A percentile compares a stretch with the other conserved stretches of the same genome.
phyloP scores from a whole-genome alignment of 2,797 vertebrate genomes.

The Gymnoscopelus microlampas region DNA sequence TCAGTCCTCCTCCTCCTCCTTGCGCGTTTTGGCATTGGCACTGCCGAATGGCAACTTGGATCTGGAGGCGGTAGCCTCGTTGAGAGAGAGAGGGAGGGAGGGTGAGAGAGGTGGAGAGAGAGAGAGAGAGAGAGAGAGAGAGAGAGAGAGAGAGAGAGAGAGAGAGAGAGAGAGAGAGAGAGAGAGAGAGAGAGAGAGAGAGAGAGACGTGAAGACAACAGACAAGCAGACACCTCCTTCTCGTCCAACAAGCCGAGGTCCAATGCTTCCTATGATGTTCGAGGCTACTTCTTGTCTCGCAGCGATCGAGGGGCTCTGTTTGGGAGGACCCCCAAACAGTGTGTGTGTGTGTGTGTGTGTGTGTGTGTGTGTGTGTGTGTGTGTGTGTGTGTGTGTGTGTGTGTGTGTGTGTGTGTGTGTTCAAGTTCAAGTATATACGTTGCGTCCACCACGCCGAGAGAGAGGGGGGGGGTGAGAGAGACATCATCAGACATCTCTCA shows the following conservation, averaged over 20 bases:
- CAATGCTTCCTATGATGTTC: constrained; percentile 76
- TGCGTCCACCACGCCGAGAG: constrained; percentile 84
- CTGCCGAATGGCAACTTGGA: constrained; percentile 89
- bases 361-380: constrained; percentile 86
- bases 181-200: constrained; percentile 57
- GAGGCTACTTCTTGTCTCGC: constrained; percentile 84
- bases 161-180: constrained; percentile 40
- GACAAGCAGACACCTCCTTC: constrained; percentile 78
- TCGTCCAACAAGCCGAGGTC: constrained; percentile 80
- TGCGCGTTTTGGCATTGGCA: constrained; percentile 85
- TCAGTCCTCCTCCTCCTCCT: constrained; percentile 46
- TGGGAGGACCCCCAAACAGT: constrained; percentile 83
- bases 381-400: constrained; percentile 57
- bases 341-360: constrained; percentile 86
- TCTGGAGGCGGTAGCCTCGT: constrained; percentile 77
- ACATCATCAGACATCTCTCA: constrained; percentile 69
- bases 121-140: constrained; percentile 67
- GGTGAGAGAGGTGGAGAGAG: constrained; percentile 57
- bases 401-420: constrained; percentile 74
- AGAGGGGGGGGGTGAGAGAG: constrained; percentile 51
- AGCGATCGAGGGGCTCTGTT: constrained; percentile 86
- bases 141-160: constrained; percentile 59
- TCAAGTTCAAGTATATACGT: constrained; percentile 93
- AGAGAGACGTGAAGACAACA: constrained; percentile 77
- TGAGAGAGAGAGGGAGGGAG: constrained; percentile 63